Conservation (phyloP, 2,113 vertebrate genomes). For the Coregonus clupeaformis region DNA sequence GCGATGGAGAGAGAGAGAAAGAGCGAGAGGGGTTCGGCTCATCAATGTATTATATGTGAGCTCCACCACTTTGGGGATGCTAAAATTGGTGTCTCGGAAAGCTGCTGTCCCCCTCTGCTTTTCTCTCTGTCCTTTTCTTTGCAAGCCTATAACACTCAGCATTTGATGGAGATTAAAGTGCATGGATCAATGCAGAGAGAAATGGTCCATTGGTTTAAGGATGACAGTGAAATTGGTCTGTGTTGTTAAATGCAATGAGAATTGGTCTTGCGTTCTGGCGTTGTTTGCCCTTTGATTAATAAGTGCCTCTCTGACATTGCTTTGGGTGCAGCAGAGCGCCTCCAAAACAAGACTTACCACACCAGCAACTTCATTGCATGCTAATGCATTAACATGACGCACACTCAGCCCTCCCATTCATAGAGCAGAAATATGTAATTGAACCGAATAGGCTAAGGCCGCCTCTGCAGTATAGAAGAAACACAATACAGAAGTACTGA, state of each 20-base stretch:
- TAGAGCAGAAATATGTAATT: neutral
- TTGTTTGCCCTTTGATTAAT: neutral
- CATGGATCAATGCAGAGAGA: constrained; percentile 47
- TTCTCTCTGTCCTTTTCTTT: neutral
- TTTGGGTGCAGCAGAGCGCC: neutral
- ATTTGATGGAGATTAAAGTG: constrained; percentile 26
- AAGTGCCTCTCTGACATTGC: neutral
- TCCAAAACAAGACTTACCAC: constrained; percentile 29
- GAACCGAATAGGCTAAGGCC: neutral
- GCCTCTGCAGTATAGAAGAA: neutral
- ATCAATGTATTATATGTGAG: constrained; percentile 45
- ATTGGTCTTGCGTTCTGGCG: neutral
- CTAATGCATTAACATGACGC: constrained; percentile 62
- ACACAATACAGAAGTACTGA: neutral
- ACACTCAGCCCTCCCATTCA: constrained; percentile 8
- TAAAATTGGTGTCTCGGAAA: neutral
- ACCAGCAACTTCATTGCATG: constrained; percentile 61
- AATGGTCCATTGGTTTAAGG: constrained; percentile 31
- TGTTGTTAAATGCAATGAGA: neutral
- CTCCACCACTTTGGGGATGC: neutral
- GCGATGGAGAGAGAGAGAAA: neutral
- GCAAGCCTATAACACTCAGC: constrained; percentile 14
- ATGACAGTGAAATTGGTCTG: constrained; percentile 39
- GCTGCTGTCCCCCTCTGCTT: neutral
- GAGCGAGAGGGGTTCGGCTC: constrained; percentile 36